Evolutionary conservation across 1,140 invertebrate species (phyloP).

Genomic region (Anthonomus grandis): DNA sequence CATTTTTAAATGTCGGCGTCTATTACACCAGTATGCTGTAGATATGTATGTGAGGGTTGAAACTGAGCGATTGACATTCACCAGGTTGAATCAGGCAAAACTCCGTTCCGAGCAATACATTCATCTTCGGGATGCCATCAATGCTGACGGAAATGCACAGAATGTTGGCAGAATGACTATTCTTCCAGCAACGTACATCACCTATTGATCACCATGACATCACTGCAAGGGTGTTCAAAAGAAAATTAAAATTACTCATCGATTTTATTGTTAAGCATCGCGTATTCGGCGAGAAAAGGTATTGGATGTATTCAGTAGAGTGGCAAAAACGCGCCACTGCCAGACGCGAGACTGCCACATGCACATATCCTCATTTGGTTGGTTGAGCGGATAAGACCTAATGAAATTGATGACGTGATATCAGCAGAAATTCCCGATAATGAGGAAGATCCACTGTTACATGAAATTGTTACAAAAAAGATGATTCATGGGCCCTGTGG

Average conservation of each 20-base stretch:
- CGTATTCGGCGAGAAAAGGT: no score
- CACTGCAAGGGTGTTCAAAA: no score
- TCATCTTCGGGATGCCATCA: constrained; percentile 41
- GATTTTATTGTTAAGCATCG: no score
- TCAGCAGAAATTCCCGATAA: constrained; percentile 56
- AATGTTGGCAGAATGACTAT: no score
- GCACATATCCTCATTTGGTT: no score
- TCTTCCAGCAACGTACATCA: no score
- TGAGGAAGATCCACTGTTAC: constrained; percentile 45
- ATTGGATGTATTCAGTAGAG: no score
- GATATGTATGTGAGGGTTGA: constrained; percentile 55
- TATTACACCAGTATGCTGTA: constrained; percentile 49
- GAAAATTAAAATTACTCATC: no score
- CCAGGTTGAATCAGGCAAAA: constrained; percentile 49
- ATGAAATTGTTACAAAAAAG: constrained; percentile 47
- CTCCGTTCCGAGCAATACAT: constrained; percentile 41
- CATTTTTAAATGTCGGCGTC: constrained; percentile 39
- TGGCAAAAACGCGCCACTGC: no score
- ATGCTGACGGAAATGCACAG: constrained; percentile 27
- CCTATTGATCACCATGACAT: no score
- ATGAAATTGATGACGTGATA: constrained; percentile 52
- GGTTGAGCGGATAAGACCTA: constrained; percentile 43
- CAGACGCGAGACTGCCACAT: no score
- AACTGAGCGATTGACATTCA: constrained; percentile 48
- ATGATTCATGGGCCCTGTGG: constrained; percentile 59